Base-by-base conservation (phyloP, 2,113 vertebrate species). In the Dipodomys merriami region DNA sequence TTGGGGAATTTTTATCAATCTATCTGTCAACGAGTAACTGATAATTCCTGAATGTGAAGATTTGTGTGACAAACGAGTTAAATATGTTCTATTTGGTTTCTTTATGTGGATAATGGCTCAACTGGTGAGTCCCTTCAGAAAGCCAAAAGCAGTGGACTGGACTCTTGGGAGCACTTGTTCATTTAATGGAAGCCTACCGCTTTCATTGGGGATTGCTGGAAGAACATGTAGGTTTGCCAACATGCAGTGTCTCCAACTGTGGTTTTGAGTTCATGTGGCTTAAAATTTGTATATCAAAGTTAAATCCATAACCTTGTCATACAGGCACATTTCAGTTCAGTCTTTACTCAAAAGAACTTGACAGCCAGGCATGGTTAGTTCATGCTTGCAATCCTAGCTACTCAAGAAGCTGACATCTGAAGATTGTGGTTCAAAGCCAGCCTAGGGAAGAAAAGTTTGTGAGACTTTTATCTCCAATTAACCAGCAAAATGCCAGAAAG, bases 11-110 rank as follows among this genome's bases (percentile, higher is more conserved):
- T 86, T 91, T 88, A 95, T 94, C 67, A 85, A 20, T 80, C 74
- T 33, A 39, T 95, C 83, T 95, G 76, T 91, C 85, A 88, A 81
- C 72, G 78, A 83, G 67, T 44, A 78, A 93, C 90, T 91, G 86
- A 88, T 92, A 82, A 73, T 53, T 85, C 69, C 81, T 92, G 39
- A 87, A 76, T 81, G 49, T 83, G 92, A 83, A 86, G 76, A 81
- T 60, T 84, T 91, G 88, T 85, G 33, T 86, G 73, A 91, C 95
- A 91, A 84, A 94, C 73, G 86, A 35, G 68, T 71, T 72, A 62
- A 81, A 77, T 35, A 35, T 71, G 67, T 72, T 92, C 83, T 57
- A 29, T 86, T 94, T 68, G 78, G 71, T 82, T 89, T 89, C 87
- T 85, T 39, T 39, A 4, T 83, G 86, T 74, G 72, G 79, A 30